Conservation (phyloP, 2,797 vertebrate species). For the Hyperoplus lanceolatus region DNA sequence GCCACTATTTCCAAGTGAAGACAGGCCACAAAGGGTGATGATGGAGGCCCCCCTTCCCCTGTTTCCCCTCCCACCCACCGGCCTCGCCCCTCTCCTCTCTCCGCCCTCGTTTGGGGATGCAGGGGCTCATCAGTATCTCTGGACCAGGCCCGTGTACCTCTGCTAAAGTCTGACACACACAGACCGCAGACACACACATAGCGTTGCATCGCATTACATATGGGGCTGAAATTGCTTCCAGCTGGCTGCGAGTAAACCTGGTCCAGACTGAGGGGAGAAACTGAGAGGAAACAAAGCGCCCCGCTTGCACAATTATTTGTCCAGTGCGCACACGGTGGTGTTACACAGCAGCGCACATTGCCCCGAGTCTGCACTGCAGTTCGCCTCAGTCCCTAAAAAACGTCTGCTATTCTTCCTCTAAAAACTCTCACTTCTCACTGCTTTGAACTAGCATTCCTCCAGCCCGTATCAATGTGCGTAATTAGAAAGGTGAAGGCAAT, state of each 20-base stretch:
- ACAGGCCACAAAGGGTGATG: slow-evolving; percentile 57
- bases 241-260: slow-evolving; percentile 28
- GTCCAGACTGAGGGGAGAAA: slow-evolving; percentile 27
- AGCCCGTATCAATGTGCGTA: slow-evolving; percentile 22
- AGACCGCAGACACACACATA: slow-evolving; percentile 3
- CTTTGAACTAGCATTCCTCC: not conserved
- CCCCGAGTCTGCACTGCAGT: slow-evolving; percentile 44
- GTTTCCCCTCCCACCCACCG: slow-evolving; percentile 12
- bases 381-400: not conserved
- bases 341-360: slow-evolving; percentile 22
- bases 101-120: slow-evolving; percentile 62
- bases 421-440: slow-evolving; percentile 22
- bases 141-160: slow-evolving; percentile 41
- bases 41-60: slow-evolving; percentile 17
- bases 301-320: not conserved
- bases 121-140: slow-evolving; percentile 60
- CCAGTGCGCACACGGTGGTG: slow-evolving; percentile 27
- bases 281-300: slow-evolving; percentile 51
- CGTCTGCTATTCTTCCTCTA: slow-evolving; percentile 1
- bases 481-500: not conserved
- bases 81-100: slow-evolving; percentile 72
- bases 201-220: slow-evolving; percentile 35
- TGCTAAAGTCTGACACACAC: slow-evolving; percentile 8
- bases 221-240: slow-evolving; percentile 63
- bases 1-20: slow-evolving; percentile 15